Percentiles rank a stretch among this genome's conserved stretches.
Conservation (phyloP, 2,888 invertebrate species). For the Buathra laborator region DNA sequence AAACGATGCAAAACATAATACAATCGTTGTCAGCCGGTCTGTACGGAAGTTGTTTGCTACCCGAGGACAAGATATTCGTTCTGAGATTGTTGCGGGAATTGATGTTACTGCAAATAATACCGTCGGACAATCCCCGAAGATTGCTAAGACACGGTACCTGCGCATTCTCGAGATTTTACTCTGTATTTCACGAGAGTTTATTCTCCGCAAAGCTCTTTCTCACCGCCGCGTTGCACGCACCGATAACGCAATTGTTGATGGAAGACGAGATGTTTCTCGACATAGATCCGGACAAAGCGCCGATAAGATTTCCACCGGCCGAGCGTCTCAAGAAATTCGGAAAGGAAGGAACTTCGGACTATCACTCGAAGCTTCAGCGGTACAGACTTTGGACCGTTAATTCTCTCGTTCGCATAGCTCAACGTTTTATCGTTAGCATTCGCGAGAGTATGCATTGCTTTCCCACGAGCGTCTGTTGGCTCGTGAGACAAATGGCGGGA, state of each 20-base stretch:
- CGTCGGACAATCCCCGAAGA: slow-evolving; percentile 90
- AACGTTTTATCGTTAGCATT: slow-evolving; percentile 93
- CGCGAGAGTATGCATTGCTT: slow-evolving; percentile 95
- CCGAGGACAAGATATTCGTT: slow-evolving; percentile 90
- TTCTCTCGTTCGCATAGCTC: slow-evolving; percentile 92
- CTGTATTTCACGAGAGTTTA: slow-evolving; percentile 94
- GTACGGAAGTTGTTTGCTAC: slow-evolving; percentile 91
- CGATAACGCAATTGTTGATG: slow-evolving; percentile 95
- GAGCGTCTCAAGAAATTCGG: slow-evolving; percentile 91
- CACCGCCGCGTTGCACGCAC: slow-evolving; percentile 95
- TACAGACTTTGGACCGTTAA: slow-evolving; percentile 93
- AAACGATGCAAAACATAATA: slow-evolving; percentile 85
- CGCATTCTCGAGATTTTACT: slow-evolving; percentile 94
- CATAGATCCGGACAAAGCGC: slow-evolving; percentile 94
- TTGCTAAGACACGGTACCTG: slow-evolving; percentile 94
- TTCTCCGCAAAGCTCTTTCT: slow-evolving; percentile 97
- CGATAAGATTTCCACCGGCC: slow-evolving; percentile 88
- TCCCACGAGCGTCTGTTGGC: slow-evolving; percentile 95
- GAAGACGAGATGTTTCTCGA: slow-evolving; percentile 97
- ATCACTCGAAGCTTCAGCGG: slow-evolving; percentile 90
- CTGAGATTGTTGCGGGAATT: slow-evolving; percentile 89
- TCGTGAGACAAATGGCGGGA: slow-evolving; percentile 94
- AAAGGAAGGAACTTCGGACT: slow-evolving; percentile 90
- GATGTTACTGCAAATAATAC: slow-evolving; percentile 90
- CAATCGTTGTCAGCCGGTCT: slow-evolving; percentile 89